Base-by-base conservation (phyloP, 1,140 invertebrate genomes). In the Drosophila nasuta region DNA sequence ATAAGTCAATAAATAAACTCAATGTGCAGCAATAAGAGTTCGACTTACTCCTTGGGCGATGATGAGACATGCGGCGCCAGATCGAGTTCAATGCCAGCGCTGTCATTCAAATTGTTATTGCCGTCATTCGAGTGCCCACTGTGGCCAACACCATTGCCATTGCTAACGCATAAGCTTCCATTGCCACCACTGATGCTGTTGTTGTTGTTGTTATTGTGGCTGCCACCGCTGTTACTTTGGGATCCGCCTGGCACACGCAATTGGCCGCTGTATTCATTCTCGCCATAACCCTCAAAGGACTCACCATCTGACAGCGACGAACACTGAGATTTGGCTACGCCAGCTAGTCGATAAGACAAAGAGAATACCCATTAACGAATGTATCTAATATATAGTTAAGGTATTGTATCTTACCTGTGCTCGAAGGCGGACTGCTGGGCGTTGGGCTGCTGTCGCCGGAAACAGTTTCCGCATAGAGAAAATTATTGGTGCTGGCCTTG, bases 241-340 rank as follows among this genome's bases (percentile, higher is more conserved):
- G 48, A 20, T 5, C 43, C 56, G 54, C 28, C 28, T n/a, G 45
- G 5, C 41, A 59, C 56, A 11, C 46, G 45, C 56, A 78, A 51
- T 17, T 81, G 79, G 15, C 48, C 49, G 49, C 79, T 49, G 49
- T 74, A 83, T 43, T 87, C 94, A 49, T 93, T 94, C 83, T 95
- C 95, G 2, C 94, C 95, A 75, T 94, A 95, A 79, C 95, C 95
- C 87, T 95, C 95, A 88, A 94, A 95, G 81, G 94, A 95, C 85
- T 95, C 95, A 15, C 94, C 94, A 75, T 95, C 95, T 7, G 94
- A 95, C 66, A 95, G 92, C 62, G 94, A 95, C 38, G 94, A 95
- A 82, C 94, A 95, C 81, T 94, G 94, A n/a, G 92, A 92, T 76
- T 92, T 92, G n/a, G 91, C 91, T 6, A 90, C 89, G 51, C 89